Conservation (phyloP, 2,113 vertebrate genomes). For the Pseudonaja textilis region DNA sequence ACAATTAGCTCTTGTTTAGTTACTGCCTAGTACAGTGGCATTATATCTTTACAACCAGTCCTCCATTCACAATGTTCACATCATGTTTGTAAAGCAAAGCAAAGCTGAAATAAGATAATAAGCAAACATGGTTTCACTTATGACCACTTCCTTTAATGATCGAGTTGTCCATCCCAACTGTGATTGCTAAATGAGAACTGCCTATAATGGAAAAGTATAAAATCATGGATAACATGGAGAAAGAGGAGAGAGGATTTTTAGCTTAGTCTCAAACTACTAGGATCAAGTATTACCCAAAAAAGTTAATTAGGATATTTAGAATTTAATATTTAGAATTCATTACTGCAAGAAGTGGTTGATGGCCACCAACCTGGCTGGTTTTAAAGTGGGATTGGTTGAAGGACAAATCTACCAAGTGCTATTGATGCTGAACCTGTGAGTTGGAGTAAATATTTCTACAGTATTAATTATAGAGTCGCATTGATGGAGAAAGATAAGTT, state of each 20-base stretch:
- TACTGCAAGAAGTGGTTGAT: neutral
- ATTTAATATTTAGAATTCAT: neutral
- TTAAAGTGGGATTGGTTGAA: neutral
- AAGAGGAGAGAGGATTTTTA: neutral
- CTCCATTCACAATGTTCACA: neutral
- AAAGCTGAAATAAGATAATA: neutral
- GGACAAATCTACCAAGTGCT: neutral
- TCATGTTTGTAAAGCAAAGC: neutral
- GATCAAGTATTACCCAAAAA: neutral
- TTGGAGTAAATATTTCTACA: neutral
- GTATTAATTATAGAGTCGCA: neutral
- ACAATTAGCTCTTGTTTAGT: neutral
- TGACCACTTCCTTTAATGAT: neutral
- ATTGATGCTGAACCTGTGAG: neutral
- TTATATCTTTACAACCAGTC: neutral
- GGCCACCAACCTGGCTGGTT: neutral
- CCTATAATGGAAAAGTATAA: neutral
- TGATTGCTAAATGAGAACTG: neutral
- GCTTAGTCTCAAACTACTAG: neutral
- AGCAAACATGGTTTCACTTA: neutral
- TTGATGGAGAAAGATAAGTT: neutral
- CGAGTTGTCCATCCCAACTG: neutral
- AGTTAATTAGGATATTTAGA: neutral
- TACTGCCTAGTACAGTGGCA: neutral
- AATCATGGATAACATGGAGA: neutral